These are phyloP conservation scores for Pipa parva DNA, from an alignment of 2,113 vertebrate species.

Conservation along the genomic window DNA sequence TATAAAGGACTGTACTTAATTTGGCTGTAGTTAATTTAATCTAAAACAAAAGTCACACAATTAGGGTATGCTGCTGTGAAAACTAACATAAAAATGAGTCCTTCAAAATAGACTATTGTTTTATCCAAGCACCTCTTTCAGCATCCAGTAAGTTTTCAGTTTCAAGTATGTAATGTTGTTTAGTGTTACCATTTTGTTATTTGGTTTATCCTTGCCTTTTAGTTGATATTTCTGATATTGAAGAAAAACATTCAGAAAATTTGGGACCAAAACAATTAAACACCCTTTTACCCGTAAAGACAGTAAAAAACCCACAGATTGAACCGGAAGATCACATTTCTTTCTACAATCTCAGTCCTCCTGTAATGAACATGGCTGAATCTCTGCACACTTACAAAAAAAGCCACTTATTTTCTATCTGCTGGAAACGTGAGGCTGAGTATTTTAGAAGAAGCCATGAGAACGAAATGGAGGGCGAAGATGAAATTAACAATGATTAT, in stretches of 20 bases:
- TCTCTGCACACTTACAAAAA: constrained; percentile 55
- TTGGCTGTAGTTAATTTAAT: no score
- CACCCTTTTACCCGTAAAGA: constrained; percentile 54
- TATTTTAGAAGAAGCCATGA: accelerated
- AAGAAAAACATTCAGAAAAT: constrained; percentile 47
- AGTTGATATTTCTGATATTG: constrained; percentile 67
- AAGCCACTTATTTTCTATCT: constrained; percentile 69
- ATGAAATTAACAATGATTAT: not conserved
- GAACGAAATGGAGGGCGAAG: not conserved
- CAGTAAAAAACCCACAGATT: accelerated
- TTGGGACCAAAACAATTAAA: constrained; percentile 53
- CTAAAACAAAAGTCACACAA: no score
- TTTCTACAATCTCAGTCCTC: constrained; percentile 63
- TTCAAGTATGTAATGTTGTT: no score
- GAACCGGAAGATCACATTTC: constrained; percentile 46
- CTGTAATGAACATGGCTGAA: constrained; percentile 54
- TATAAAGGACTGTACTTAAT: no score
- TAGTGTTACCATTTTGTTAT: no score
- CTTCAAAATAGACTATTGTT: no score
- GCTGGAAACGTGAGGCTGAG: constrained; percentile 66
- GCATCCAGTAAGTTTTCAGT: no score
- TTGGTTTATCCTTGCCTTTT: constrained; percentile 11
- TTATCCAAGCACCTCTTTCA: no score
- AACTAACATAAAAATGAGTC: no score
- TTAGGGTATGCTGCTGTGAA: no score